phyloP scores from a whole-genome alignment of 2,888 invertebrate species.

The Microdon myrmicae region DNA sequence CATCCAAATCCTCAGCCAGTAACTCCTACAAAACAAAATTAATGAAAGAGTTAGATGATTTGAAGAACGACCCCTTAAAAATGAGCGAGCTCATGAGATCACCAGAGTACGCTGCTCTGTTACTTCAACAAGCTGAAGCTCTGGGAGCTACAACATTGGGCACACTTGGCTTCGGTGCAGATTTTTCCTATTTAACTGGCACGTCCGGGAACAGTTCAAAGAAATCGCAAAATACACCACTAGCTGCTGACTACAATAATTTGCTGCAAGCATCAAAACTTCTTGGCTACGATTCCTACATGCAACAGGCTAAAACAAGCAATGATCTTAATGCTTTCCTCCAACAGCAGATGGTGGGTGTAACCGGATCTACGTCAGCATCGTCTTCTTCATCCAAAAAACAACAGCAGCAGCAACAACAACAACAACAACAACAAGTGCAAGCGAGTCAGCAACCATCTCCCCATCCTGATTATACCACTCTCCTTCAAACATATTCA shows the following conservation, averaged over 20 bases:
- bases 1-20: conserved; percentile 61
- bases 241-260: conserved; percentile 64
- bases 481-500: conserved; percentile 64
- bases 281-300: conserved; percentile 65
- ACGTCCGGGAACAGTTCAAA: conserved; percentile 50
- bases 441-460: conserved; percentile 57
- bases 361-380: conserved; percentile 58
- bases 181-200: conserved; percentile 64
- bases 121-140: conserved; percentile 66
- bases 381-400: conserved; percentile 42
- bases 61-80: conserved; percentile 66
- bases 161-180: conserved; percentile 63
- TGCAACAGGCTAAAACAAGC: conserved; percentile 62
- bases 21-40: conserved; percentile 66
- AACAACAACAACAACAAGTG: conserved; percentile 57
- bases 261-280: conserved; percentile 64
- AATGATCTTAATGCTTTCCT: conserved; percentile 63
- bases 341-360: conserved; percentile 64
- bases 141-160: conserved; percentile 65
- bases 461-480: conserved; percentile 61
- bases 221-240: conserved; percentile 53
- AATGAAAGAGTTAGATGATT: conserved; percentile 66
- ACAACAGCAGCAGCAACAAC: conserved; percentile 40
- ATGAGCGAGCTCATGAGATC: conserved; percentile 66
- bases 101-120: conserved; percentile 65